Percentiles rank a stretch among this genome's conserved stretches.
Evolutionary conservation across 2,888 invertebrate genomes (phyloP).

Genomic region (Oxyscelio sp.): DNA sequence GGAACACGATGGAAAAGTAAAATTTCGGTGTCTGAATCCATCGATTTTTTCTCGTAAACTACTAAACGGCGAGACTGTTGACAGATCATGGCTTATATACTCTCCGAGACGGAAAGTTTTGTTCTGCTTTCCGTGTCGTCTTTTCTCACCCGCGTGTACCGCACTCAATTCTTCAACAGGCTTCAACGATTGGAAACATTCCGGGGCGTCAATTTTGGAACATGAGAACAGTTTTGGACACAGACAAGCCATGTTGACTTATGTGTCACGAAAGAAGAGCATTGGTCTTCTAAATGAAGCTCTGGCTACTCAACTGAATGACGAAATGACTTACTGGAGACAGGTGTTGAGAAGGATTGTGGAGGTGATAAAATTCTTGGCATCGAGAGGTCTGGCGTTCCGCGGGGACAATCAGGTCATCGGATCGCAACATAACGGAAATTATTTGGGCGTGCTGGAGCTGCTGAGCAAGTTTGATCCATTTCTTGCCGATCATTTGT

Average conservation of each 20-base stretch:
- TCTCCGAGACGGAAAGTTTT: constrained; percentile 20
- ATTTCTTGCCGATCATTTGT: constrained; percentile 78
- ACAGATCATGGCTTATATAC: constrained; percentile 30
- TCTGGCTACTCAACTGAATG: constrained; percentile 3
- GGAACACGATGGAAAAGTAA: constrained; percentile 21
- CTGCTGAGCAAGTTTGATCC: constrained; percentile 79
- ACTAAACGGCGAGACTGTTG: constrained; percentile 14
- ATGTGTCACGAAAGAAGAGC: constrained; percentile 9
- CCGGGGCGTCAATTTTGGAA: not conserved
- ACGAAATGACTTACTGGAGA: constrained; percentile 28
- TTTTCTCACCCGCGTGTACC: not conserved
- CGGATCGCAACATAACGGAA: constrained; percentile 76
- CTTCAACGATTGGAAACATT: constrained; percentile 44
- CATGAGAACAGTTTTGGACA: constrained; percentile 16
- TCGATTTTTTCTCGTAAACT: constrained; percentile 20
- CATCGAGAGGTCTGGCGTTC: constrained; percentile 34
- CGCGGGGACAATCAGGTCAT: constrained; percentile 26
- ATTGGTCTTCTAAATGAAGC: constrained; percentile 6
- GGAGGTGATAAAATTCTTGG: constrained; percentile 15
- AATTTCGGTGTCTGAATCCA: not conserved
- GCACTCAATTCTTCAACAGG: constrained; percentile 8
- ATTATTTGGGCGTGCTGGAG: constrained; percentile 80
- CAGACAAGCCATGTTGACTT: constrained; percentile 17
- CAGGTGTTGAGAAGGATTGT: constrained; percentile 28
- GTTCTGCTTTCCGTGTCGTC: constrained; percentile 25